Conservation (phyloP, 1,140 invertebrate genomes). For the Heliothis virescens region DNA sequence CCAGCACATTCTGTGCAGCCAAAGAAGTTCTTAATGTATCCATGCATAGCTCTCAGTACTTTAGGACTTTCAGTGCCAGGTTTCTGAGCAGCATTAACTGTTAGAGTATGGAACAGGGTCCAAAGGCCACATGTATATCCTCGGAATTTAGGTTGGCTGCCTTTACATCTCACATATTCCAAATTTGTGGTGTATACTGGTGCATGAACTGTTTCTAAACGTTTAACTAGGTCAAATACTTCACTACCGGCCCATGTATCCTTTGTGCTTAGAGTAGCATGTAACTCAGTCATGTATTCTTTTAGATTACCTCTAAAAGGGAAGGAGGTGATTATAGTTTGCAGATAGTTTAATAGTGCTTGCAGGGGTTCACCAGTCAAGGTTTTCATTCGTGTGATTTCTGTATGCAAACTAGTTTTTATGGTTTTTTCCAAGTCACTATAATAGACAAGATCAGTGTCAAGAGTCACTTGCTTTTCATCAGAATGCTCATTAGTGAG, state of each 20-base stretch:
- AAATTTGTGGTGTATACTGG: conserved; percentile 87
- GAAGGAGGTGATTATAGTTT: conserved; percentile 90
- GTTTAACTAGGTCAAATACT: conserved; percentile 85
- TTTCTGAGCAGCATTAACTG: conserved; percentile 90
- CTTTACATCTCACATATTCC: conserved; percentile 94
- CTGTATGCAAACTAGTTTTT: conserved; percentile 92
- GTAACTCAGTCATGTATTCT: conserved; percentile 88
- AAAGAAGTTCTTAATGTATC: conserved; percentile 97
- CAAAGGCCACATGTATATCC: conserved; percentile 99
- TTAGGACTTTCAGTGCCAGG: conserved; percentile 85
- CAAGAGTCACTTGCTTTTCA: conserved; percentile 70
- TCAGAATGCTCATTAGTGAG: conserved; percentile 67
- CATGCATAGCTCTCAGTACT: conserved; percentile 93
- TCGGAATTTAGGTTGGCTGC: conserved; percentile 90
- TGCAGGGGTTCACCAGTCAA: conserved; percentile 90
- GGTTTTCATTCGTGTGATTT: conserved; percentile 90
- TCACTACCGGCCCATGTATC: conserved; percentile 87
- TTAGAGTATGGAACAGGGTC: conserved; percentile 97
- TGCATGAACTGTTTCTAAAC: conserved; percentile 84
- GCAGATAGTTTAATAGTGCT: conserved; percentile 91
- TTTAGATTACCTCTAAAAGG: conserved; percentile 89
- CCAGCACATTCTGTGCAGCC: conserved; percentile 96
- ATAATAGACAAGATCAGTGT: conserved; percentile 89
- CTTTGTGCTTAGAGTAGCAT: conserved; percentile 78
- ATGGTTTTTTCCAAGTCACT: conserved; percentile 95